A percentile compares a stretch with the other conserved stretches of the same genome.
Conservation (phyloP, 2,797 vertebrate genomes). For the Acrossocheilus fasciatus region DNA sequence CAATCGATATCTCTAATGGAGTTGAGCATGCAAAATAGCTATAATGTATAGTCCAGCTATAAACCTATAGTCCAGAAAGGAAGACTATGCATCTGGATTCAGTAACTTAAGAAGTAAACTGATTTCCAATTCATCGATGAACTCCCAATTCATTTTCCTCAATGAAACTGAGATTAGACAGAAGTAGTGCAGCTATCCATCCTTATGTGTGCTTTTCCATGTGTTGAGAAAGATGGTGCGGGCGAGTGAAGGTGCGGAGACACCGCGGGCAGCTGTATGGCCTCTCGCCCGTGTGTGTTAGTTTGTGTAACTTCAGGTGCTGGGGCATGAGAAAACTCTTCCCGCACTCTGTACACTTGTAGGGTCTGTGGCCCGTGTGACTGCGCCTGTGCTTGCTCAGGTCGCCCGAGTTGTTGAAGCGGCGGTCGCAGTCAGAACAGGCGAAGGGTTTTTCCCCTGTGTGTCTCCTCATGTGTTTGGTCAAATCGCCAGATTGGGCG, state of each 20-base stretch:
- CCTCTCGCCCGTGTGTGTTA: slow-evolving; percentile 82
- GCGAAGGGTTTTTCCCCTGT: slow-evolving; percentile 81
- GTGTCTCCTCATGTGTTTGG: slow-evolving; percentile 81
- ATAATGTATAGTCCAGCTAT: no score
- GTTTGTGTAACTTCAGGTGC: slow-evolving; percentile 79
- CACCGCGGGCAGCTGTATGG: slow-evolving; percentile 80
- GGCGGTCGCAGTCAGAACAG: slow-evolving; percentile 79
- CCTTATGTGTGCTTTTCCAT: slow-evolving; percentile 76
- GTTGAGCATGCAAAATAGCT: slow-evolving; percentile 15
- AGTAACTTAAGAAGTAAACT: neutral
- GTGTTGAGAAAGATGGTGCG: slow-evolving; percentile 81
- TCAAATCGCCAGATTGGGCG: slow-evolving; percentile 79
- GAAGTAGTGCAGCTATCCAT: neutral
- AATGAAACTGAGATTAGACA: neutral
- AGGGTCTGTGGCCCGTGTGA: slow-evolving; percentile 80
- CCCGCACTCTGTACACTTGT: slow-evolving; percentile 77
- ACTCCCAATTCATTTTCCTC: neutral
- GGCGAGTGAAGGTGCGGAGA: slow-evolving; percentile 76
- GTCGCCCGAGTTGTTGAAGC: slow-evolving; percentile 80
- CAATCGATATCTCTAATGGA: neutral
- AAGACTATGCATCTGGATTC: neutral
- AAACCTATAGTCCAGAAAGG: neutral
- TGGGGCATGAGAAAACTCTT: slow-evolving; percentile 79
- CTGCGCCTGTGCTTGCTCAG: slow-evolving; percentile 80
- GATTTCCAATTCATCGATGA: neutral